Base-by-base conservation (phyloP, 2,797 vertebrate species). In the Lithobates pipiens region DNA sequence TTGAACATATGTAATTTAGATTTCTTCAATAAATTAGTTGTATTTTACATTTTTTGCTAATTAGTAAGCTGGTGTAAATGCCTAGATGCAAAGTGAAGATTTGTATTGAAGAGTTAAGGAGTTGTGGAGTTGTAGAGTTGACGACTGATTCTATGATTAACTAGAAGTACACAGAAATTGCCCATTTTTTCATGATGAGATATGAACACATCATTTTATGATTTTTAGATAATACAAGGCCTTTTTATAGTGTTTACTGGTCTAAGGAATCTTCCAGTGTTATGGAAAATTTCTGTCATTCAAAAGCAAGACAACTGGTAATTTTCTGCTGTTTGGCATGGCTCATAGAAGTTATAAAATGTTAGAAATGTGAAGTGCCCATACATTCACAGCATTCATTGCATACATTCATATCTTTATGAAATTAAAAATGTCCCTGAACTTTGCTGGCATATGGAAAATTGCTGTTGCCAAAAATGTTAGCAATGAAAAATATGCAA, bases 401-500 rank as follows among this genome's bases (percentile, higher is more conserved):
- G 54, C 21, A 61, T 61, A 23, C 21, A 61, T 61, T 61, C 7
- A 61, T 61, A 18, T 61, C 21, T 61, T 61, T n/a, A 67, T 29
- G n/a, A 10, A 67, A 67, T 67, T 67, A 25, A 67, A 67, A 67
- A 67, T 25, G 44, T 32, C 77, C 46, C 13, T 74, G 82, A 29
- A 54, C 23, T 54, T 77, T 0, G 1, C 27, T 61, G 29, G 76
- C 79, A 4, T 69, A 73, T 23, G 42, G 27, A 84, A 68, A 63
- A 36, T 83, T 10, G 0, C 18, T 77, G n/a, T 50, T 44, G 86
- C 15, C 82, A 5, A 84, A 83, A 34, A 85, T 50, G 80, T 15
- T 83, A 90, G 88, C 73, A 21, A 54, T 73, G 36, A 82, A 5
- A 67, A 71, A 80, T 88, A 1, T 73, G 68, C 15, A 84, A 76